phyloP scores from a whole-genome alignment of 2,113 vertebrate genomes.

The Anguilla japonica region DNA sequence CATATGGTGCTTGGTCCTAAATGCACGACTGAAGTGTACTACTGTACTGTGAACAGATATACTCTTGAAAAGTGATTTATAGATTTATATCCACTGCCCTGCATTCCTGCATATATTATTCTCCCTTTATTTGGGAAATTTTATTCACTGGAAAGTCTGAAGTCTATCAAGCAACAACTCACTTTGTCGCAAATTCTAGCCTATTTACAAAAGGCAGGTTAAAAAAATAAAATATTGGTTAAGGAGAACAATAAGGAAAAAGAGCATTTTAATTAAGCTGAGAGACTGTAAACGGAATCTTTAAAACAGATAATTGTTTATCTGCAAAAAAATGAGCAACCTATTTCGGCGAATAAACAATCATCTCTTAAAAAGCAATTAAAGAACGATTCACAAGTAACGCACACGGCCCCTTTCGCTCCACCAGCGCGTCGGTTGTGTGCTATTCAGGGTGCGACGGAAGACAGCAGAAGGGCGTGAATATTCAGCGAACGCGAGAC shows the following conservation, averaged over 20 bases:
- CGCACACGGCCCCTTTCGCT: conserved; percentile 31
- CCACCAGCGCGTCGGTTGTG: conserved; percentile 28
- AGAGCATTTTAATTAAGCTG: neutral
- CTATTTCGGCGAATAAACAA: no score
- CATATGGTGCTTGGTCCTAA: no score
- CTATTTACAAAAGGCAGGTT: no score
- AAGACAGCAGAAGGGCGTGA: conserved; percentile 54
- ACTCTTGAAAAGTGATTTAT: neutral
- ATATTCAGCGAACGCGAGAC: conserved; percentile 59
- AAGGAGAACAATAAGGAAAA: neutral
- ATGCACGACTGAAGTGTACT: no score
- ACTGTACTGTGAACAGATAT: neutral
- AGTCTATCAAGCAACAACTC: no score
- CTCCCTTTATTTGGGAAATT: neutral
- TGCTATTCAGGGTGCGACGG: conserved; percentile 9
- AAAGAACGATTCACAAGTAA: conserved; percentile 16
- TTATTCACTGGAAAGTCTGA: no score
- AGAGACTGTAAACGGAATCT: no score
- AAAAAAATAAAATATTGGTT: no score
- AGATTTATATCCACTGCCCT: neutral
- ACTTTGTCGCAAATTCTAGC: no score
- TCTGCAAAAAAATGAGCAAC: no score
- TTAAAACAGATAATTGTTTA: no score
- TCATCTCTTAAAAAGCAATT: neutral
- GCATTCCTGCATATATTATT: neutral